Evolutionary conservation across 2,888 invertebrate species (phyloP), one percentile per base, ranked within the genome.

Genomic region (Amphipyra tragopoginis): DNA sequence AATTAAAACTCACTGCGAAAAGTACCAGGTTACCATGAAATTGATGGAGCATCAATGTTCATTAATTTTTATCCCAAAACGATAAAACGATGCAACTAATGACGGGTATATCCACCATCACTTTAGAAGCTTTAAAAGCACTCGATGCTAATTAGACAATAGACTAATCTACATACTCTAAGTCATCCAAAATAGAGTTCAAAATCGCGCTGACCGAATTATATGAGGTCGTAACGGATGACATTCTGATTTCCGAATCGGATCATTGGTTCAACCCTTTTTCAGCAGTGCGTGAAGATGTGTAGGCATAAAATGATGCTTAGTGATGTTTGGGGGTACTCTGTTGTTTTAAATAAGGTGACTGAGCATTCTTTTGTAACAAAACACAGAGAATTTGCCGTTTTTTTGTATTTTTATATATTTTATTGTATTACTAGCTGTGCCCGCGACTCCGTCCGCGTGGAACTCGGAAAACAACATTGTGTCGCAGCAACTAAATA

Each of bases 241-340:
- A 72, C 55, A 64, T 69, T 62, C 55, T 54, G 61, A 69, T 66
- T 72, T 63, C 64, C 59, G 54, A 14, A 34, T 59, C 61, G 7
- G 29, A 29, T 77, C 69, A 77, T 72, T 76, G 69, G 33, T 61
- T 68, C 51, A 55, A 70, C 73, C 69, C 69, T 73, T 76, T 66
- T 62, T 57, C 59, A 59, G 5, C 58, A 53, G 60, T 9, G 73
- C 60, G 63, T 72, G 62, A 68, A 62, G 53, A 52, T 55, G 42
- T 53, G 44, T 43, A 36, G 26, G 49, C 26, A 39, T 40, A 52
- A 38, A 57, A 52, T 65, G 52, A 55, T 51, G 34, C 11, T 44
- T 57, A n/a, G n/a, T n/a, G 40, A 29, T 38, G 10, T 29, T 3
- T 3, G 3, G 3, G 3, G 21, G 9, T 42, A 33, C 10, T 36